Percentiles rank a stretch among this genome's conserved stretches.
Evolutionary conservation across 2,113 vertebrate species (phyloP).

Genomic region (Athene cunicularia): DNA sequence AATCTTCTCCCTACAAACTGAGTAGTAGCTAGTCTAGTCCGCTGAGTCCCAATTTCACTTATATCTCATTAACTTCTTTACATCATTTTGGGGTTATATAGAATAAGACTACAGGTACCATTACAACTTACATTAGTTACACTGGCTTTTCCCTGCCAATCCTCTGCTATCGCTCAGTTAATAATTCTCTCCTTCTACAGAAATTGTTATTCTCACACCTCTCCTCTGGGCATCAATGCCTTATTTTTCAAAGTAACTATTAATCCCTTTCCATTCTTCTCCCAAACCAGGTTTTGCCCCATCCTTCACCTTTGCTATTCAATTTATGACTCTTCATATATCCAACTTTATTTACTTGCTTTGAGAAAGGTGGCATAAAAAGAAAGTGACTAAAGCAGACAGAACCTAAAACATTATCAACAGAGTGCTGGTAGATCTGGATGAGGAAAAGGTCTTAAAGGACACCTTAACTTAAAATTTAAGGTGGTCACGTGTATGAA

Average conservation of each 20-base stretch:
- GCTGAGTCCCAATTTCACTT: not conserved
- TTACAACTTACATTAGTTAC: not conserved
- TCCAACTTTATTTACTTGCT: not conserved
- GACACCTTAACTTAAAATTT: not conserved
- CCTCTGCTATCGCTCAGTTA: not conserved
- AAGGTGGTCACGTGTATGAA: rapidly evolving
- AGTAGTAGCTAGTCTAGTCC: not conserved
- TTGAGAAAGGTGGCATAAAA: not conserved
- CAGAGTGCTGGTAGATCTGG: not conserved
- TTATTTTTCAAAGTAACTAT: not conserved
- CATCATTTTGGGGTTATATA: not conserved
- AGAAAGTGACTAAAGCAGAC: not conserved
- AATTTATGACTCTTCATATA: not conserved
- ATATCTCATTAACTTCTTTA: not conserved
- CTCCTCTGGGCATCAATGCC: not conserved
- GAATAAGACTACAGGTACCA: not conserved
- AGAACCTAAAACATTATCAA: not conserved
- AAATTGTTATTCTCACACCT: not conserved
- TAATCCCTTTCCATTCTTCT: not conserved
- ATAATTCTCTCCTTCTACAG: not conserved
- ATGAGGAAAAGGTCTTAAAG: not conserved
- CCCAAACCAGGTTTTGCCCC: not conserved
- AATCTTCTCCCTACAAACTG: not conserved
- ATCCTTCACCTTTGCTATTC: not conserved
- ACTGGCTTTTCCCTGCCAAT: rapidly evolving